Conservation (phyloP, 2,113 vertebrate genomes). For the Podiceps cristatus region DNA sequence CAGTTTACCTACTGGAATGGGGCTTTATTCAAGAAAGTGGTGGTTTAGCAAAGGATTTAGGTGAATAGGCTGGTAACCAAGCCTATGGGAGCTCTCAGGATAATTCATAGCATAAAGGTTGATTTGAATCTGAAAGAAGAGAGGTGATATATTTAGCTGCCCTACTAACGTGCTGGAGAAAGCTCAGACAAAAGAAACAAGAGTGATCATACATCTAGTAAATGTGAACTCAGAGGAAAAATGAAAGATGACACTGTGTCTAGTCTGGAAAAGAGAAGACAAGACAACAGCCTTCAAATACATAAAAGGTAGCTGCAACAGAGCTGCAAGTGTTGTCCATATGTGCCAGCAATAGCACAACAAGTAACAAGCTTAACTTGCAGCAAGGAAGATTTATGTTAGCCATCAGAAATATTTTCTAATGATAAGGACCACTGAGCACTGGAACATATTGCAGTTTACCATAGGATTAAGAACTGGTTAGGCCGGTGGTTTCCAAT, state of each 20-base stretch:
- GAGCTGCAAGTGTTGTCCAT: not conserved
- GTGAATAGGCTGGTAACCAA: conserved; percentile 38
- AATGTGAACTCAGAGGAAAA: not conserved
- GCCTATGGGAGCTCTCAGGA: conserved; percentile 1
- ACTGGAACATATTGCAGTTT: not conserved
- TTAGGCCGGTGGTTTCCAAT: not conserved
- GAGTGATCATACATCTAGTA: conserved; percentile 9
- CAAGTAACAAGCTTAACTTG: not conserved
- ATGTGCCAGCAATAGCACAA: not conserved
- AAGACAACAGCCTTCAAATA: not conserved
- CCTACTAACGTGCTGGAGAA: conserved; percentile 27
- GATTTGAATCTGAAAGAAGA: conserved; percentile 41
- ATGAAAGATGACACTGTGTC: not conserved
- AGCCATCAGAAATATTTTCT: not conserved
- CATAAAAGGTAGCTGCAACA: accelerated
- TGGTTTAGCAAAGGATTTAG: conserved; percentile 54
- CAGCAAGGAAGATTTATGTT: not conserved
- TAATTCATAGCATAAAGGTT: conserved; percentile 10
- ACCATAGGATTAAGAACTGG: not conserved
- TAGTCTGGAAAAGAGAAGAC: not conserved
- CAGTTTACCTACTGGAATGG: conserved; percentile 40
- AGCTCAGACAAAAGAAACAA: conserved; percentile 17
- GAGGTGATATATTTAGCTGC: conserved; percentile 39
- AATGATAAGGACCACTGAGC: not conserved
- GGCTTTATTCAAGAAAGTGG: conserved; percentile 41